Base-by-base conservation (phyloP, 1,140 invertebrate species). In the Aphelenchoides avenae region DNA sequence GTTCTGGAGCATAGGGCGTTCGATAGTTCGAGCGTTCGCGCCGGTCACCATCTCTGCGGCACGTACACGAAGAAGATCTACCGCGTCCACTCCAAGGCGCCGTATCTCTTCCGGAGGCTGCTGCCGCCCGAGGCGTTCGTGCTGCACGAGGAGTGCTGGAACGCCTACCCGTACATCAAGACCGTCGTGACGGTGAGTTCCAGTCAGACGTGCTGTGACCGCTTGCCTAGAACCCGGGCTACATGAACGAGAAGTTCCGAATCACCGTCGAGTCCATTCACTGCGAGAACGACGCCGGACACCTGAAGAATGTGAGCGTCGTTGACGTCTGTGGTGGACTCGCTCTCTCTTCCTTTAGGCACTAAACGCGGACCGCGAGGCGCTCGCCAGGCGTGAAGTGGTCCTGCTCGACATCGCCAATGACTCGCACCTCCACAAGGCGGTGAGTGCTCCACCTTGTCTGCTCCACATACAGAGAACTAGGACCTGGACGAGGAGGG, bases 51-150 rank as follows among this genome's bases (percentile, higher is more conserved):
- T 78, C 87, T 84, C 57, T 85, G 86, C 57, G 94, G 94, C 51
- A 94, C 97, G 81, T 98, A 95, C 82, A 99, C 95, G 58, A 91
- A 97, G 80, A 99, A 99, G 84, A 93, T 98, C 71, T 99, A 99
- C 81, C 91, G 97, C 80, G 83, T 99, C 81, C 87, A 88, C 66
- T 90, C 81, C 78, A 82, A 76, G 70, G 77, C 81, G 30, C 80
- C 81, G 43, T 59, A 42, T 22, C 78, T 73, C 55, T 91, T 97
- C 76, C 84, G 89, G 65, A 81, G 91, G 68, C 79, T 98, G 72
- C 88, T 91, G 46, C 93, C 94, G 51, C 94, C 92, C 80, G 90
- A 89, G 24, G 87, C 91, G 26, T 80, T 98, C 76, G 91, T 94
- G 82, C 87, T 99, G 52, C 90, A 96, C 75, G 95, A 99, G 82